These are phyloP conservation scores for Sitobion miscanthi DNA, from an alignment of 1,140 invertebrate species.

Conservation along the genomic window DNA sequence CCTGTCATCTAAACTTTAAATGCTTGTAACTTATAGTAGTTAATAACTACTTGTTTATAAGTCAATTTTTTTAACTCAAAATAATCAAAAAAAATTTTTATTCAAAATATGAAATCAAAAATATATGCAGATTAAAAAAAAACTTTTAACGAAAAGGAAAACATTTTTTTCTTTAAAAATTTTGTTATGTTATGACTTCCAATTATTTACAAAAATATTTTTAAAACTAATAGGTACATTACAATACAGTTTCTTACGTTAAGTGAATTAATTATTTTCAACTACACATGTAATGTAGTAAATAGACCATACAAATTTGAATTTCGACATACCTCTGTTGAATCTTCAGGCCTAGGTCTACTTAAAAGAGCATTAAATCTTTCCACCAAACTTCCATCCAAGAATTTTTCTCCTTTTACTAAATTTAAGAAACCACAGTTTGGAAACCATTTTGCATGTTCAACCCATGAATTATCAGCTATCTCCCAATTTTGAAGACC, in stretches of 20 bases:
- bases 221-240: background rate
- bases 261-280: background rate
- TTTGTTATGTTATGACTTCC: no score
- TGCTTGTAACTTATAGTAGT: no score
- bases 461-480: slow-evolving; percentile 85
- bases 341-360: slow-evolving; percentile 20
- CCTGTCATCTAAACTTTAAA: no score
- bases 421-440: slow-evolving; percentile 80
- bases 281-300: background rate
- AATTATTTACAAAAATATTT: background rate
- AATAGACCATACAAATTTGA: background rate
- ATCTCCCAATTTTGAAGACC: slow-evolving; percentile 85
- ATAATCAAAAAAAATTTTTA: no score
- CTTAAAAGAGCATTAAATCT: slow-evolving; percentile 49
- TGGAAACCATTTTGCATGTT: slow-evolving; percentile 90
- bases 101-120: no score
- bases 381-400: slow-evolving; percentile 63
- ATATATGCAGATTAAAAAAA: no score
- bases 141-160: no score
- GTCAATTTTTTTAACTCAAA: no score
- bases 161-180: no score
- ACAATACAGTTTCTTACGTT: background rate
- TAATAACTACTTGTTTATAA: no score
- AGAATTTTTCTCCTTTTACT: slow-evolving; percentile 80
- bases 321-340: slow-evolving; percentile 19